Base-by-base conservation (phyloP, 2,113 vertebrate genomes). In the Odocoileus virginianus region DNA sequence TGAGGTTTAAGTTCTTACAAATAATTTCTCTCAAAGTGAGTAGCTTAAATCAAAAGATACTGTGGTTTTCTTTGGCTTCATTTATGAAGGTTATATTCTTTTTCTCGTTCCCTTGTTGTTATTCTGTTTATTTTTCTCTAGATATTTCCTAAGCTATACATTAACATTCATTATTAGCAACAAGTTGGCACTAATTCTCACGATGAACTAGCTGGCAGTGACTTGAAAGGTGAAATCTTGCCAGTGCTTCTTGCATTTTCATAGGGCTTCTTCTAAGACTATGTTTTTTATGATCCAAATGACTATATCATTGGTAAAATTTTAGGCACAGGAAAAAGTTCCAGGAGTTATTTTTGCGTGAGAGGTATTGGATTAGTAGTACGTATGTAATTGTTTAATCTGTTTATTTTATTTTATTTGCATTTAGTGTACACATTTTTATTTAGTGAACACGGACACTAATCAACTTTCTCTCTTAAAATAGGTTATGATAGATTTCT, bases 31-130 rank as follows among this genome's bases (percentile, higher is more conserved):
- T 71, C 7, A 58, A 67, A 67, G 23, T 71, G 33, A 58, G 4
- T 67, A 78, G 15, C 50, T 89, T 85, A 40, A 74, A 16, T 74
- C 71, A 89, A 71, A 86, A 92, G 33, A 87, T 43, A 19, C 16
- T 33, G 45, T 88, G 61, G n/a, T 91, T 94, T 94, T 88, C 54
- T 96, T 95, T 92, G 50, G 45, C 71, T 88, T 96, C n/a, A 40
- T 87, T 88, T 88, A 55, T 79, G 25, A 83, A 88, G 14, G 47
- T 92, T 92, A 14, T 88, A 40, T 6, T 47, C 54, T 78, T 88
- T 89, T 89, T 84, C 67, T 74, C 1, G 1, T 92, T 94, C n/a
- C 10, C 25, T 60, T 89, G 7, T 71, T 82, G 55, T 82, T 50
- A 50, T 50, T 91, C 30, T 91, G 30, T 94, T 82, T n/a, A 67